Conservation (phyloP, 2,888 invertebrate genomes). For the Torymus texanus region DNA sequence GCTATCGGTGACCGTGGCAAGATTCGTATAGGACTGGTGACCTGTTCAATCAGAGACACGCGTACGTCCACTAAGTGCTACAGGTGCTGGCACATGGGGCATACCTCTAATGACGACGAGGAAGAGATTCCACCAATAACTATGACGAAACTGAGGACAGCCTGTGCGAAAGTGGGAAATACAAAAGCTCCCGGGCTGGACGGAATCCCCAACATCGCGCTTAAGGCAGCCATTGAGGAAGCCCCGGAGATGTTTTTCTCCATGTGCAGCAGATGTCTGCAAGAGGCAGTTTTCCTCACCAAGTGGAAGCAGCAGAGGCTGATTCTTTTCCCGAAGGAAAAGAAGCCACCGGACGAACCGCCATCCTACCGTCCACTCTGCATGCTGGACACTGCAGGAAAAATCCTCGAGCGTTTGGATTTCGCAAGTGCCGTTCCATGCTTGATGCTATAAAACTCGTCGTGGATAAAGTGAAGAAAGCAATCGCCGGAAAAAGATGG, state of each 20-base stretch:
- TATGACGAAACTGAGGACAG: neutral
- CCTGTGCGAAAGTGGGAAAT: slow-evolving; percentile 17
- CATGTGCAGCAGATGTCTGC: slow-evolving; percentile 47
- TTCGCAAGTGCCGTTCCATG: no score
- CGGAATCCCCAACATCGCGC: slow-evolving; percentile 41
- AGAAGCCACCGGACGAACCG: slow-evolving; percentile 27
- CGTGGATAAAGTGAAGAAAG: no score
- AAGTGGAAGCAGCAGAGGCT: slow-evolving; percentile 47
- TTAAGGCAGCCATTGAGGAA: slow-evolving; percentile 32
- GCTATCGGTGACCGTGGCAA: no score
- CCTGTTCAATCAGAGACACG: no score
- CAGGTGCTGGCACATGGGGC: no score
- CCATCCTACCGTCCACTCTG: slow-evolving; percentile 47
- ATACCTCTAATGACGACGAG: no score
- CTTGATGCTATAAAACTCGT: no score
- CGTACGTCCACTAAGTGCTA: no score
- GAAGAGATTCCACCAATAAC: neutral
- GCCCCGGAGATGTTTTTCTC: slow-evolving; percentile 47
- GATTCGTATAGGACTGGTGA: no score
- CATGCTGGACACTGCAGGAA: slow-evolving; percentile 50
- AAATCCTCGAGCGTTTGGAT: slow-evolving; percentile 50
- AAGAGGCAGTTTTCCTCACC: slow-evolving; percentile 20
- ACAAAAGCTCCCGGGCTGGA: slow-evolving; percentile 42
- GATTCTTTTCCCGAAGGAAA: neutral
- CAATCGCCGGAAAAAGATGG: no score